phyloP scores from a whole-genome alignment of 2,888 invertebrate genomes.

The Polydrusus tereticollis region DNA sequence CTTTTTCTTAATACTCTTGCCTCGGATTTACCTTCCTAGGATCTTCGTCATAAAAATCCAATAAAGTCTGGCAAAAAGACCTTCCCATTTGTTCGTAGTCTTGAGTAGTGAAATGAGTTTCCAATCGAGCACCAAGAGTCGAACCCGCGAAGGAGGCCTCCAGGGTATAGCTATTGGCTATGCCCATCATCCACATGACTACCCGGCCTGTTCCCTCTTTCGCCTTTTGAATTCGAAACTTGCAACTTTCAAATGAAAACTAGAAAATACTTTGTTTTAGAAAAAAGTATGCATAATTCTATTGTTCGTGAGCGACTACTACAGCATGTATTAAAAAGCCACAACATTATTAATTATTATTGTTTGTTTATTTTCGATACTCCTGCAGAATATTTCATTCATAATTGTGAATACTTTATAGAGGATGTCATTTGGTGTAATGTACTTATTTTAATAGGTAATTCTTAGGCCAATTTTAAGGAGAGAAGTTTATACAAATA shows the following conservation, averaged over 20 bases:
- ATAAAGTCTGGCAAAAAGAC: slow-evolving; percentile 91
- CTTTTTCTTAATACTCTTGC: too few relatives aligned
- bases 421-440: too few relatives aligned
- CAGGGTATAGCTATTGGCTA: slow-evolving; percentile 94
- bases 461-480: too few relatives aligned
- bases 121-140: slow-evolving; percentile 82
- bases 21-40: slow-evolving; percentile 77
- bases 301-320: background rate
- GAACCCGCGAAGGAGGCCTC: slow-evolving; percentile 96
- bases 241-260: slow-evolving; percentile 96
- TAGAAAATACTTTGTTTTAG: slow-evolving; percentile 61
- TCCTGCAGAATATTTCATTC: too few relatives aligned
- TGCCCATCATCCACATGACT: slow-evolving; percentile 95
- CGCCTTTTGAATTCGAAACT: slow-evolving; percentile 92
- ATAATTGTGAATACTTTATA: too few relatives aligned
- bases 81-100: slow-evolving; percentile 88
- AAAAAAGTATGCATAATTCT: background rate
- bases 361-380: too few relatives aligned
- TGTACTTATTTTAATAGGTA: too few relatives aligned
- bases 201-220: slow-evolving; percentile 96
- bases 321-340: too few relatives aligned
- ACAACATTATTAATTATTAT: too few relatives aligned
- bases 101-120: slow-evolving; percentile 85
- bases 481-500: too few relatives aligned
- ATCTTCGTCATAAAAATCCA: slow-evolving; percentile 91